A percentile compares a stretch with the other conserved stretches of the same genome.
Conservation (phyloP, 2,888 invertebrate species). For the Prosapia bicincta region DNA sequence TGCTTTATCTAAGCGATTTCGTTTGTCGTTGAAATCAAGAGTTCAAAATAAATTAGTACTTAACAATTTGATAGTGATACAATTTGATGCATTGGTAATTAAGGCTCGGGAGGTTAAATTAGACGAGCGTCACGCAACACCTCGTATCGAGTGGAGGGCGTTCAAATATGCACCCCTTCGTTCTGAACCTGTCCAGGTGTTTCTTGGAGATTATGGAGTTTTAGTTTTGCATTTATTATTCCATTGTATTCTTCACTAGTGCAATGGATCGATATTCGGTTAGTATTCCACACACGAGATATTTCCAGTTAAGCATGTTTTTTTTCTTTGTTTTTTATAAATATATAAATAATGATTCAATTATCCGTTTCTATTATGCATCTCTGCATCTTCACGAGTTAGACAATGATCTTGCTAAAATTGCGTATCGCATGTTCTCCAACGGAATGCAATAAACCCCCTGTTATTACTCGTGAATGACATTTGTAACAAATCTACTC, state of each 20-base stretch:
- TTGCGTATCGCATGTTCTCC: too few relatives aligned
- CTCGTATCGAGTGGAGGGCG: background rate
- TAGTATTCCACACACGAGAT: too few relatives aligned
- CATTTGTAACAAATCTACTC: too few relatives aligned
- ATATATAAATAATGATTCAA: too few relatives aligned
- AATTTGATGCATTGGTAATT: background rate
- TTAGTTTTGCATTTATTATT: background rate
- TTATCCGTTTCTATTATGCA: too few relatives aligned
- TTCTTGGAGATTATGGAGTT: background rate
- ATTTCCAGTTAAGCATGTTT: too few relatives aligned
- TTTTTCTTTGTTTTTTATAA: too few relatives aligned
- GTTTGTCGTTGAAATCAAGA: background rate
- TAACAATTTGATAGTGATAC: background rate
- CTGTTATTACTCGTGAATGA: too few relatives aligned
- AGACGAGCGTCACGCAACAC: background rate
- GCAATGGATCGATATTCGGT: background rate
- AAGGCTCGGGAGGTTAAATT: too few relatives aligned
- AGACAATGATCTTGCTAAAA: too few relatives aligned
- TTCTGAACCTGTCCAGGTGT: background rate
- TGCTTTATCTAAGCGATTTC: background rate
- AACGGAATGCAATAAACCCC: too few relatives aligned
- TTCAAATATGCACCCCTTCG: background rate
- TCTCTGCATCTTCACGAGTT: too few relatives aligned
- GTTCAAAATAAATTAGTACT: background rate
- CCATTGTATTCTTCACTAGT: background rate